Evolutionary conservation across 1,140 invertebrate species (phyloP).

Genomic region (honey bee (Apis mellifera)): Amel_HAv3.1 CM009942.2:7106501-7107000

Average conservation of each 20-base stretch:
- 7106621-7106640: constrained; percentile 50
- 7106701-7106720: too few species aligned
- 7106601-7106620: background rate
- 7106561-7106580: too few species aligned
- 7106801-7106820: too few species aligned
- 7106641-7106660: constrained; percentile 36
- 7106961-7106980: constrained; percentile 38
- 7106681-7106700: background rate
- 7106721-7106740: too few species aligned
- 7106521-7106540: background rate
- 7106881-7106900: background rate
- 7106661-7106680: background rate
- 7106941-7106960: constrained; percentile 32
- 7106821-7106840: too few species aligned
- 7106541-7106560: background rate
- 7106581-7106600: too few species aligned
- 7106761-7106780: background rate
- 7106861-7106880: background rate
- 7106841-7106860: background rate
- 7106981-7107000: constrained; percentile 55
- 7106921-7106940: too few species aligned
- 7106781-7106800: too few species aligned
- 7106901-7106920: background rate
- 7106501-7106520: background rate
- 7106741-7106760: too few species aligned